Evolutionary conservation across 2,888 invertebrate genomes (phyloP), one percentile per base, ranked within the genome.

Genomic region (Drosophila anomalipes): DNA sequence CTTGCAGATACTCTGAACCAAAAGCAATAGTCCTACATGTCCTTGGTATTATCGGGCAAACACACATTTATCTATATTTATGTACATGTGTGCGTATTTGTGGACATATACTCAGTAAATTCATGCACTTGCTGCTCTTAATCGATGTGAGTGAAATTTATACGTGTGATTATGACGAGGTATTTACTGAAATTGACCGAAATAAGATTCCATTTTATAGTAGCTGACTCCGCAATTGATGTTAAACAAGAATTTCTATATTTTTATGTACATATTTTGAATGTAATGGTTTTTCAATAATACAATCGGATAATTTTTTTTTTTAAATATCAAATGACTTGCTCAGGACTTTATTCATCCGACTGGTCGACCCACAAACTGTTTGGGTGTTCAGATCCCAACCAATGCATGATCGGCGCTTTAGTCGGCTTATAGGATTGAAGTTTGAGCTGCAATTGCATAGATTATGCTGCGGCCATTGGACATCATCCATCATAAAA

Each of bases 401-500:
- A 2, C 19, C 35, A 30, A 56, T n/a, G 4, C 37, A 4, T 4
- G 60, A 60, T 60, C n/a, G 16, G 30, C 35, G 28, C 22, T 33
- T 28, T n/a, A 28, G 28, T 51, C 28, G 35, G 14, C 32, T n/a
- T 14, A 19, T 33, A n/a, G n/a, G 28, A 59, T 44, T 26, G 44
- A 56, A 56, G 32, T 39, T 61, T 16, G 14, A 39, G 37, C 10
- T 39, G 49, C 35, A 58, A 22, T 51, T 41, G 49, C 26, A 35
- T 33, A 28, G 32, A 39, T 57, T 30, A 65, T 26, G n/a, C 14
- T 33, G 6, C 4, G 41, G 57, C 39, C 32, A 41, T 32, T 16
- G n/a, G 33, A 16, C 35, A 47, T 32, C 70, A 61, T 70, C 51
- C 54, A 70, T 70, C 70, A 61, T 56, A 12, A 33, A 60, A 37